Evolutionary conservation across 53 echinoderm and acorn worm genomes (phyloP).

Genomic region (Echinarachnius parma): DNA sequence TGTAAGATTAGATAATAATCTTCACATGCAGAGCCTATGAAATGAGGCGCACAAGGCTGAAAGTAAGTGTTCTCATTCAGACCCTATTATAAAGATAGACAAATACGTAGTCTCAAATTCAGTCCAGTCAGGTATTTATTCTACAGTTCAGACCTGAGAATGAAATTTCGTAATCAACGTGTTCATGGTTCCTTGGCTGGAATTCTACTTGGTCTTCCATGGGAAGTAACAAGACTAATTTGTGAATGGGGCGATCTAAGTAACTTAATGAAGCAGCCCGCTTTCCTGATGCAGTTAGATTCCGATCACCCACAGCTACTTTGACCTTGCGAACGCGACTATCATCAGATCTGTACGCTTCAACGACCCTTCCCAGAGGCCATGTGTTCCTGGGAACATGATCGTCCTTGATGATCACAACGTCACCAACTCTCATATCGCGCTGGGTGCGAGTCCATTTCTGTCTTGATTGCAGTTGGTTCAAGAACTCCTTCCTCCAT

Average conservation of each 20-base stretch:
- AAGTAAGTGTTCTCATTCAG: too few species aligned
- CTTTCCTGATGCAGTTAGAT: conserved; percentile 7
- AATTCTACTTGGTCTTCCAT: conserved; percentile 4
- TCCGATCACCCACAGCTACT: conserved; percentile 13
- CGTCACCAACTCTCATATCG: conserved; percentile 1
- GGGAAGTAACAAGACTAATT: conserved; percentile 1
- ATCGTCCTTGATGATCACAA: conserved; percentile 11
- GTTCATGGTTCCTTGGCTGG: too few species aligned
- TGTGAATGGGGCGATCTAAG: conserved; percentile 18
- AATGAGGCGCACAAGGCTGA: too few species aligned
- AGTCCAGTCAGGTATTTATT: too few species aligned
- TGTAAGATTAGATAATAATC: too few species aligned
- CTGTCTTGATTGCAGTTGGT: conserved; percentile 38
- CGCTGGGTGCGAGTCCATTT: conserved; percentile 29
- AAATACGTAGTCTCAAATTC: too few species aligned
- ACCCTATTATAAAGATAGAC: too few species aligned
- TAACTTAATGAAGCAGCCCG: not conserved
- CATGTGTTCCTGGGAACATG: conserved; percentile 18
- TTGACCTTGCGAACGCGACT: conserved; percentile 34
- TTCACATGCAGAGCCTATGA: too few species aligned
- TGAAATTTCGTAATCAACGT: too few species aligned
- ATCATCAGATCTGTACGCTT: conserved; percentile 9
- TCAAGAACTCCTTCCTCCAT: conserved; percentile 55
- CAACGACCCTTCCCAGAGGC: conserved; percentile 16
- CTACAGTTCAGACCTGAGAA: too few species aligned